Conservation (phyloP, 37 sponge, comb jelly and placozoan genomes). For the Cladorhizidae sp. region DNA sequence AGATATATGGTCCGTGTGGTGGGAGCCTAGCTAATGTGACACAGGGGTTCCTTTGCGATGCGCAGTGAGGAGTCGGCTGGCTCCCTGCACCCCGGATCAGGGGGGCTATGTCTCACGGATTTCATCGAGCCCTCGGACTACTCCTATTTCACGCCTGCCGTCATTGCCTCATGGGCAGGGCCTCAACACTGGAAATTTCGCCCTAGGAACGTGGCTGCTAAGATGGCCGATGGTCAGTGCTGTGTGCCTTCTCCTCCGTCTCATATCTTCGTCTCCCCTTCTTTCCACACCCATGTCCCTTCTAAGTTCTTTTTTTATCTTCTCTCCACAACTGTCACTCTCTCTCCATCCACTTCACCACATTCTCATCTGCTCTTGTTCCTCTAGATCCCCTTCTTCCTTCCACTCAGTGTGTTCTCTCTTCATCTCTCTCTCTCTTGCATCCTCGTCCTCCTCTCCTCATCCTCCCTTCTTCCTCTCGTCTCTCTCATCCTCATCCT, state of each 20-base stretch:
- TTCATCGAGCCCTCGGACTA: constrained; percentile 77
- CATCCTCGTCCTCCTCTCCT: too few species aligned
- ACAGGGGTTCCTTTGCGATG: too few species aligned
- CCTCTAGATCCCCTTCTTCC: too few species aligned
- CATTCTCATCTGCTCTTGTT: too few species aligned
- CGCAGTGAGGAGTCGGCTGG: constrained; percentile 1
- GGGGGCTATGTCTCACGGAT: constrained; percentile 49
- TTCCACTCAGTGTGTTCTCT: too few species aligned
- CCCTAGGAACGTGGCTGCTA: not conserved
- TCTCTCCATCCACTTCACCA: too few species aligned
- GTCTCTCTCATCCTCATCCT: too few species aligned
- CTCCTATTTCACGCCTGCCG: constrained; percentile 76
- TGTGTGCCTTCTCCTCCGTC: not conserved
- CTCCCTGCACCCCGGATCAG: not conserved
- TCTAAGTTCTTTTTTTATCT: not conserved
- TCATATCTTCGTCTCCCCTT: not conserved
- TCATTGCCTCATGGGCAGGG: constrained; percentile 86
- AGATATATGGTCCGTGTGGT: too few species aligned
- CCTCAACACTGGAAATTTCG: constrained; percentile 89
- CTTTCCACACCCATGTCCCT: not conserved
- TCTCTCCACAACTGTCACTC: not conserved
- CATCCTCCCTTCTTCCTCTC: too few species aligned
- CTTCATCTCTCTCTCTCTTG: too few species aligned
- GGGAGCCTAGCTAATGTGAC: too few species aligned
- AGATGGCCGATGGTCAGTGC: too few species aligned